Percentiles rank a stretch among this genome's conserved stretches.
These are phyloP conservation scores for Stylophora pistillata DNA, from an alignment of 64 coral and sea anemone genomes.

Conservation along the genomic window DNA sequence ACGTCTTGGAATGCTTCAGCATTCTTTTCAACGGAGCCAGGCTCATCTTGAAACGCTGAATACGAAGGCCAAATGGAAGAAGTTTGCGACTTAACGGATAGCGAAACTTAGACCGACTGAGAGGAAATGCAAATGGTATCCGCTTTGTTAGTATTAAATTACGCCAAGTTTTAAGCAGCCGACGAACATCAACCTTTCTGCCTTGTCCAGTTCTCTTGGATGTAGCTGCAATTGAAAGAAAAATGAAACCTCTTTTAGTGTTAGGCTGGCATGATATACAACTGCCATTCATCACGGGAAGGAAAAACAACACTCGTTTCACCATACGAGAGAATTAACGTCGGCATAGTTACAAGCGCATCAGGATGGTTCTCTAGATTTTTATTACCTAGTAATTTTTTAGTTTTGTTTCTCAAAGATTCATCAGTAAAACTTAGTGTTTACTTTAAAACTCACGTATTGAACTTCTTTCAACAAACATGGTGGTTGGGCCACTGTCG, in stretches of 20 bases:
- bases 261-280: too few relatives aligned
- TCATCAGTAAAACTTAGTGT: too few relatives aligned
- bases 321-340: too few relatives aligned
- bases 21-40: neutral
- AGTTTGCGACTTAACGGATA: neutral
- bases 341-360: too few relatives aligned
- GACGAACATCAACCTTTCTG: neutral
- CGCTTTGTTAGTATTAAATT: neutral
- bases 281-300: too few relatives aligned
- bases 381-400: too few relatives aligned
- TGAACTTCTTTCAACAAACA: conserved; percentile 6
- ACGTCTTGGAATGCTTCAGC: neutral
- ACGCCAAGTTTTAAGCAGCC: neutral
- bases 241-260: neutral
- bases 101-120: neutral
- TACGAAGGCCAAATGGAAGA: conserved; percentile 25
- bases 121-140: neutral
- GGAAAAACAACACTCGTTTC: too few relatives aligned
- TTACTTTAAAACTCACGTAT: neutral
- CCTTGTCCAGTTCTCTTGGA: neutral
- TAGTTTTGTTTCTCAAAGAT: too few relatives aligned
- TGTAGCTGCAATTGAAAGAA: neutral
- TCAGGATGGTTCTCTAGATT: too few relatives aligned
- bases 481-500: conserved; percentile 1
- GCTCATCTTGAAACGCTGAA: conserved; percentile 19